Base-by-base conservation (phyloP, 2,888 invertebrate species). In the Rhagophthalmus giganteus region DNA sequence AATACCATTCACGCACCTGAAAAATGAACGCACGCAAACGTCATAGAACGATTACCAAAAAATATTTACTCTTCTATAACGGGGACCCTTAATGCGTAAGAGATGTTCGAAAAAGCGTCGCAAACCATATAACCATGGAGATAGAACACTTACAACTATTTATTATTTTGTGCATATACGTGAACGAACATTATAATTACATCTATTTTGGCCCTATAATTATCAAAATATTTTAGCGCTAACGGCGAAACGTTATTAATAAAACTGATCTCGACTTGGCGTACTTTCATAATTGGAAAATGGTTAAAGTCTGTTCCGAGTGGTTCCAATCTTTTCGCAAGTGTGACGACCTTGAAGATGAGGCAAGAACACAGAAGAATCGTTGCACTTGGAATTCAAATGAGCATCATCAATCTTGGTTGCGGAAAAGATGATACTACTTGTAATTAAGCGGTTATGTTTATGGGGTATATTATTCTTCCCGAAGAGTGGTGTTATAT, bases 1-100 rank as follows among this genome's bases (percentile, higher is more conserved):
- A 2, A 47, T 31, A 39, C 31, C 25, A 37, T 25, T 24, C 39
- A 38, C 39, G 47, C 47, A 47, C 47, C 31, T 47, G 47, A 47
- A 25, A 24, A 47, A 38, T 26, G 10, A 26, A 32, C 26, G 31
- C 39, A 32, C 47, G 47, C 38, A 26, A 47, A 39, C 26, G 20
- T 31, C 10, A 20, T 1, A 24, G 24, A 14, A 9, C 6, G 10
- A 15, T 26, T 27, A 8, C 8, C n/a, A 37, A 45, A 35, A 37
- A 35, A 31, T 20, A 16, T 3, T 20, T 20, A 7, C 20, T 11
- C 7, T n/a, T 12, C 32, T 2, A 14, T 1, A 6, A n/a, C 10
- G 11, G 24, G 9, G 11, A 24, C 26, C 11, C 11, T 34, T 10
- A 16, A 32, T 13, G n/a, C 12, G n/a, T 32, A 15, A 32, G 24